Percentiles rank a stretch among this genome's conserved stretches.
These are phyloP conservation scores for Xestia c-nigrum DNA, from an alignment of 2,888 invertebrate species.

Conservation along the genomic window DNA sequence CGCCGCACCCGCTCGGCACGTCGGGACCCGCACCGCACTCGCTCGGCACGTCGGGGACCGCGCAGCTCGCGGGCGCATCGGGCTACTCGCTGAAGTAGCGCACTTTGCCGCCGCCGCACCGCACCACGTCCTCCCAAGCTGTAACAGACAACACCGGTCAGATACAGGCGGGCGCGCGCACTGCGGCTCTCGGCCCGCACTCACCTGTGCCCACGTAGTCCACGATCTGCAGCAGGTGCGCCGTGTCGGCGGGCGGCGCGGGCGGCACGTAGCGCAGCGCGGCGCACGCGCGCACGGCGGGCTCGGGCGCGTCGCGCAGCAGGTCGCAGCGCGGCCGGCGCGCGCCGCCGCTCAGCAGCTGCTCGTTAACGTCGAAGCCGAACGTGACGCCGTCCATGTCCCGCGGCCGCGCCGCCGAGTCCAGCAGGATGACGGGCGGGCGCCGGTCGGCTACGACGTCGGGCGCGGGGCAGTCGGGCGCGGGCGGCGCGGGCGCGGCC, in stretches of 20 bases:
- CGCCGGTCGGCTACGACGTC: conserved; percentile 88
- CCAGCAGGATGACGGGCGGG: conserved; percentile 94
- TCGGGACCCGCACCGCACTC: neutral
- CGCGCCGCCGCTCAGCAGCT: conserved; percentile 90
- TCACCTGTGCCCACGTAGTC: conserved; percentile 84
- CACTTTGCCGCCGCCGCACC: conserved; percentile 86
- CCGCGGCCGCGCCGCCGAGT: conserved; percentile 89
- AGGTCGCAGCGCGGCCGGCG: conserved; percentile 78
- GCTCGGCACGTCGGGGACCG: conserved; percentile 10
- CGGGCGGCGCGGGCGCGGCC: conserved; percentile 61
- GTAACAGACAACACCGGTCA: conserved; percentile 63
- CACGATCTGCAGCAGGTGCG: conserved; percentile 79
- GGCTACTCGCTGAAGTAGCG: conserved; percentile 87
- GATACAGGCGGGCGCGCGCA: neutral
- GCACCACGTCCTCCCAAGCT: conserved; percentile 94
- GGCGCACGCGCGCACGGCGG: conserved; percentile 60
- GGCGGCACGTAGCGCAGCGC: conserved; percentile 81
- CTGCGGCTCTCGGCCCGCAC: neutral
- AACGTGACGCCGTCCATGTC: conserved; percentile 94
- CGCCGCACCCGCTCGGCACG: conserved; percentile 75
- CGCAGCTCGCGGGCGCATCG: conserved; percentile 17
- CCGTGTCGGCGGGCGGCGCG: conserved; percentile 69
- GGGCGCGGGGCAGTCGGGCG: conserved; percentile 80
- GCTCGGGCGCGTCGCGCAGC: conserved; percentile 72
- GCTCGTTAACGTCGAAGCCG: conserved; percentile 95